Base-by-base conservation (phyloP, 1,140 invertebrate genomes). In the Apolygus lucorum region DNA sequence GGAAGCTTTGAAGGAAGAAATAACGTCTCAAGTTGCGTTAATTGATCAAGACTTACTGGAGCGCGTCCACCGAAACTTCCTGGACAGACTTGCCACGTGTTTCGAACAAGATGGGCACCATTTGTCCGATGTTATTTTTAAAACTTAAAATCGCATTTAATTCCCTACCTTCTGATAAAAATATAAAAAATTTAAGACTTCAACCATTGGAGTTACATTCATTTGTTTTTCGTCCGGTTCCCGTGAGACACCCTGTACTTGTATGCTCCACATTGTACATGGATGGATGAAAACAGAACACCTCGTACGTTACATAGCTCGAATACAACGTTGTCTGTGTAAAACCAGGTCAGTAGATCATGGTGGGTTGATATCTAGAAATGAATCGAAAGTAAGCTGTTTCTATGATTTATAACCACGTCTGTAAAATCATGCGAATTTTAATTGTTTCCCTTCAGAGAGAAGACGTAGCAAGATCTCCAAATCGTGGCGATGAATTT, bases 401-500 rank as follows among this genome's bases (percentile, higher is more conserved):
- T 8, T 42, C 34, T 42, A 4, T 42, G 34, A 42, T 42, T 59
- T 11, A 59, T 59, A 11, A 59, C 13, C 4, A 11, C 4, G 8
- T 17, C 2, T 59, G 22, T 59, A 25, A 52, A 64, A 42, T 17
- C 8, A 49, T 49, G n/a, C n/a, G n/a, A 49, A 49, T 8, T 49
- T 34, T 65, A 65, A 13, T 69, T 14, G 21, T 63, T 72, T 14
- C 4, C 22, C 22, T 59, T 4, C 54, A 59, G 54, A 59, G 54
- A 24, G 54, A 59, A 17, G 54, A 21, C 4, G 54, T 59, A 24
- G 4, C 34, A 42, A 24, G 22, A 17, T 59, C 54, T 21, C 54
- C 54, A 14, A 24, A 8, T 24, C 11, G 28, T 2, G 62, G 62
- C 28, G 69, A 74, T 27, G 73, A 75, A 28, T 75, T 75, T 52